Evolutionary conservation across 92 coral and sea anemone species (phyloP), one percentile per base, ranked within the genome.

Genomic region (Montipora capitata): DNA sequence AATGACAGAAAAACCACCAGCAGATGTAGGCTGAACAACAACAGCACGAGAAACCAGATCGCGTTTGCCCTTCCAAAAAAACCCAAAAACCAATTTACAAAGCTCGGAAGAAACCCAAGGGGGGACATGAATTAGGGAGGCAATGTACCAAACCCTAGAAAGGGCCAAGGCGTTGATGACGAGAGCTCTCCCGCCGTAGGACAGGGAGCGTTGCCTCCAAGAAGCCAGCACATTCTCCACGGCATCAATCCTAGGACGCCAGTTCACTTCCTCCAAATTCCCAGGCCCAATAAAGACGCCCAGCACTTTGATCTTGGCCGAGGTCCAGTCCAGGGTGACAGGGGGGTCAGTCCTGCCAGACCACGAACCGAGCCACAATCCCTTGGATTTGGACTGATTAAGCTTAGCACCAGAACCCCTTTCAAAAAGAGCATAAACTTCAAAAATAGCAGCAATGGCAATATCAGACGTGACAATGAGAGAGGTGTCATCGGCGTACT

Each of bases 81-180:
- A 83, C 2, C 51, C 13, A 41, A 54, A 83, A 18, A 83, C 52
- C 14, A 41, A 2, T 17, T 8, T 7, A 18, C 38, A 54, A 15
- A 83, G 16, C 27, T 5, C 40, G 4, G 7, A 3, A 10, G 52
- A 4, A 1, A 73, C 80, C 41, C 43, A 51, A 1, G 38, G 6
- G 1, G 81, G 88, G 2, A 72, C 10, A 38, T 6, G 42, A 35
- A 59, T 57, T 1, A 83, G 38, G 6, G 81, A 59, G 1, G 72
- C 68, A 0, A 73, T n/a, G 0, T 74, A 74, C 88, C 82, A 84
- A 4, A 84, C 41, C 2, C 49, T 40, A 42, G 73, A 58, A 0
- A 84, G 74, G 11, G 72, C 81, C 1, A 84, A 40, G 0, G 44
- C 78, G n/a, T 84, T 84, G 17, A 75, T 18, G 0, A 84, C 58